Conservation (phyloP, 2,888 invertebrate genomes). For the Galerucella pusilla region DNA sequence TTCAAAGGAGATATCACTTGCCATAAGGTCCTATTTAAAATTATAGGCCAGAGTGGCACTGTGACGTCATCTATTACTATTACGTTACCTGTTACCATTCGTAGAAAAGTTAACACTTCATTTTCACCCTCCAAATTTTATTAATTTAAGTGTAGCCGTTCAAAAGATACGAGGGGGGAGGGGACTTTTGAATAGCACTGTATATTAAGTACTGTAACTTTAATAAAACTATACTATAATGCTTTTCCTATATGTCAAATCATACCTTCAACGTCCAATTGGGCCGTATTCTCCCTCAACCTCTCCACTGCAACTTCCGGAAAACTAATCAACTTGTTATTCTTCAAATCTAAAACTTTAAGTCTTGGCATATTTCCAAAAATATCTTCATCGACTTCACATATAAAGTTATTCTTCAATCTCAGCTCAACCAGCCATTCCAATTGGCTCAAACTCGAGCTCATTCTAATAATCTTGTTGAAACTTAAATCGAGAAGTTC, state of each 20-base stretch:
- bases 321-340: slow-evolving; percentile 80
- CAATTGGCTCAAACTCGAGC: slow-evolving; percentile 77
- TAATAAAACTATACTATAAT: no score
- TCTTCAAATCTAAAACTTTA: slow-evolving; percentile 81
- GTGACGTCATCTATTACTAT: no score
- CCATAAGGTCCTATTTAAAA: no score
- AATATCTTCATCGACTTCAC: slow-evolving; percentile 81
- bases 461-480: slow-evolving; percentile 78
- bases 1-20: no score
- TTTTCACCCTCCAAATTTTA: no score
- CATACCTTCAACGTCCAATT: slow-evolving; percentile 86
- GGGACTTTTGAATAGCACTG: no score
- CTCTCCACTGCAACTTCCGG: slow-evolving; percentile 80
- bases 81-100: no score
- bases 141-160: no score
- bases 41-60: no score
- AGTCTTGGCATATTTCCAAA: slow-evolving; percentile 87
- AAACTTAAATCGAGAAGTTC: slow-evolving; percentile 88
- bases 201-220: no score
- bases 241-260: slow-evolving; percentile 15
- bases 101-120: no score
- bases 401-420: slow-evolving; percentile 86
- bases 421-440: slow-evolving; percentile 89
- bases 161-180: no score
- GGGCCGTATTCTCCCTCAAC: slow-evolving; percentile 82